These are phyloP conservation scores for Spilosoma lubricipeda DNA, from an alignment of 2,888 invertebrate species.

Conservation along the genomic window DNA sequence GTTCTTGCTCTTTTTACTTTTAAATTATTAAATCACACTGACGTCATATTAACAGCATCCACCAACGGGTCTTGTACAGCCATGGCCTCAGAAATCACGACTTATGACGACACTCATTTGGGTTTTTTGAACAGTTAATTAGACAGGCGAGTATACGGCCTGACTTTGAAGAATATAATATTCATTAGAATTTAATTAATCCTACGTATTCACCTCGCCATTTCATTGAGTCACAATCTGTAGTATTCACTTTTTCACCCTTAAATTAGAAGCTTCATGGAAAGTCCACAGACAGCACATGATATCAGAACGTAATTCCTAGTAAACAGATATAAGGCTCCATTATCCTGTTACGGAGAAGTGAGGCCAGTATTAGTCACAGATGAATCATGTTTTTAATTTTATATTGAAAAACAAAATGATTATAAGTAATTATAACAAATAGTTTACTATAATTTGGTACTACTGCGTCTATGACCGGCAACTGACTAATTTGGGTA, in stretches of 20 bases:
- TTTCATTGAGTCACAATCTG: neutral
- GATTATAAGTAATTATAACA: no score
- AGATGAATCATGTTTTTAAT: neutral
- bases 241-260: neutral
- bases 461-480: no score
- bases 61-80: neutral
- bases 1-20: neutral
- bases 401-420: neutral
- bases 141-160: neutral
- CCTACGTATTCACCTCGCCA: neutral
- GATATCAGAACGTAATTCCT: conserved; percentile 13
- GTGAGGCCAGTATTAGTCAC: conserved; percentile 6
- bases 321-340: neutral
- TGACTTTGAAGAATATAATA: no score
- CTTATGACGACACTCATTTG: neutral
- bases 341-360: neutral
- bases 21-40: neutral
- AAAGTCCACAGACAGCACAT: neutral
- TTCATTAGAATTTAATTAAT: neutral
- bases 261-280: neutral
- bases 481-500: no score
- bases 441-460: neutral
- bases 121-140: neutral
- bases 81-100: conserved; percentile 14
- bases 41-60: neutral